Conservation (phyloP, 1,140 invertebrate species). For the Drosophila nebulosa region DNA sequence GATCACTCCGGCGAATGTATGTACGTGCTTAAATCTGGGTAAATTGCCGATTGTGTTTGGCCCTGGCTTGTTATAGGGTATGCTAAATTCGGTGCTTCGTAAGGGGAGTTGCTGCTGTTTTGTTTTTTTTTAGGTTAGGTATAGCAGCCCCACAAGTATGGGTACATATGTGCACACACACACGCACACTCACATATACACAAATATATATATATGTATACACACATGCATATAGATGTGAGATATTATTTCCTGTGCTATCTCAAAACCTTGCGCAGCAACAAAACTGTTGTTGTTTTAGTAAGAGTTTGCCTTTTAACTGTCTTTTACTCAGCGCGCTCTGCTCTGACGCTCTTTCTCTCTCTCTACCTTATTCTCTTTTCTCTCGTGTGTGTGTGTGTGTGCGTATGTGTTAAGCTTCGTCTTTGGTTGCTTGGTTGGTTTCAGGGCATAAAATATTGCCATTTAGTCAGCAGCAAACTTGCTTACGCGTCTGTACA, state of each 20-base stretch:
- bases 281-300: slow-evolving; percentile 9
- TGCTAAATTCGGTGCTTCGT: background rate
- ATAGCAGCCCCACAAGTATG: background rate
- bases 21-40: no score
- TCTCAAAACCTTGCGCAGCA: slow-evolving; percentile 31
- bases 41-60: no score
- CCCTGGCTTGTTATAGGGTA: background rate
- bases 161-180: background rate
- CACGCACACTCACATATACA: background rate
- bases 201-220: background rate
- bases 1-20: no score
- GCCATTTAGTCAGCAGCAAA: slow-evolving; percentile 62
- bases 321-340: slow-evolving; percentile 22
- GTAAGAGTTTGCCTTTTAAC: slow-evolving; percentile 1
- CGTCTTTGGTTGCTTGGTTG: slow-evolving; percentile 11
- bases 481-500: slow-evolving; percentile 59
- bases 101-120: background rate
- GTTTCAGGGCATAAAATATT: slow-evolving; percentile 32
- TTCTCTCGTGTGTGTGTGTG: background rate
- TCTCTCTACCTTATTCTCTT: background rate
- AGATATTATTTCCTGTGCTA: slow-evolving; percentile 53
- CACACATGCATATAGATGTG: background rate
- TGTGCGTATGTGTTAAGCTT: slow-evolving; percentile 12
- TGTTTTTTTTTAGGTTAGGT: background rate
- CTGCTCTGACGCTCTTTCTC: slow-evolving; percentile 5